Evolutionary conservation across 2,888 invertebrate species (phyloP).

Genomic region (Parapristionchus giblindavisi): DNA sequence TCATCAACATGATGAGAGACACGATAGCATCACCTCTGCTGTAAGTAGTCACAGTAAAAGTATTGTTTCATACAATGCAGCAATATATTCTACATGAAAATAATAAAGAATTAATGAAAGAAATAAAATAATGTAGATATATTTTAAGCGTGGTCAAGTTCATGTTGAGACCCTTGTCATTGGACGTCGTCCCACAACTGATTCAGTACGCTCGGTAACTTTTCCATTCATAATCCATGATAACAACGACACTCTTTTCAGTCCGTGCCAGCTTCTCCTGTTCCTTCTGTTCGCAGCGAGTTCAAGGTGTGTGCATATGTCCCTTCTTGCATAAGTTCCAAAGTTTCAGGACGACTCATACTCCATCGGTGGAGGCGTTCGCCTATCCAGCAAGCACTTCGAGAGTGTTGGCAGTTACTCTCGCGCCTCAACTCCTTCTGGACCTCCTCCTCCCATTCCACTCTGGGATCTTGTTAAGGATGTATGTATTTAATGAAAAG

Average conservation of each 20-base stretch:
- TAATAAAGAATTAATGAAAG: too few species aligned
- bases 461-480: conserved; percentile 34
- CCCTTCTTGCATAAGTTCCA: background rate
- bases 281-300: background rate
- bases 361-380: conserved; percentile 16
- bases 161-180: too few species aligned
- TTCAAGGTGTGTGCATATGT: background rate
- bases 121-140: too few species aligned
- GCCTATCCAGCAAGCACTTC: conserved; percentile 8
- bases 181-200: too few species aligned
- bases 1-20: background rate
- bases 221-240: too few species aligned
- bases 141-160: too few species aligned
- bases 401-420: conserved; percentile 9
- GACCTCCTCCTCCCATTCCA: conserved; percentile 21
- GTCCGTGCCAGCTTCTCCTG: background rate
- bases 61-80: too few species aligned
- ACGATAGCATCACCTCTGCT: conserved; percentile 22
- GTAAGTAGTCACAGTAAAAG: too few species aligned
- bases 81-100: too few species aligned
- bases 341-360: conserved; percentile 17
- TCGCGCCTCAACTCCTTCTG: background rate
- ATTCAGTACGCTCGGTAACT: too few species aligned
- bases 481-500: conserved; percentile 16
- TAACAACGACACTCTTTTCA: too few species aligned